Evolutionary conservation across 2,888 invertebrate genomes (phyloP), one percentile per base, ranked within the genome.

Genomic region (Gymnoscelis rufifasciata): DNA sequence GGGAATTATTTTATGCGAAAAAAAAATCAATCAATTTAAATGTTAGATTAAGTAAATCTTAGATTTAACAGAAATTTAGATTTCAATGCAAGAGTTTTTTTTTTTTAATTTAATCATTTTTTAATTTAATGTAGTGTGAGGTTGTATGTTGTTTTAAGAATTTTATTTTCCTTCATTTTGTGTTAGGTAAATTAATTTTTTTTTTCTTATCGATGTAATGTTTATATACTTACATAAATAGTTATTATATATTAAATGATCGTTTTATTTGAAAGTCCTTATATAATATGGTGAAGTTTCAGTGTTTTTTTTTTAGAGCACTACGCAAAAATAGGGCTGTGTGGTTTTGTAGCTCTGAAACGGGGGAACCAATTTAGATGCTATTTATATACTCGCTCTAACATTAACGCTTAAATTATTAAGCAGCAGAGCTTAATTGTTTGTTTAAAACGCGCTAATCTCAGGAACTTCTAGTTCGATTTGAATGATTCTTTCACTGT

Each of bases 211-310:
- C 73, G 71, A 83, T 87, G 84, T 87, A 83, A 84, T 83, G 87
- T 88, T 87, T 87, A 84, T 87, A 87, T 83, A 87, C 79, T 83
- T 87, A 86, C 80, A 84, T 87, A 86, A 83, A 88, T 88, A 88
- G 87, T 88, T 88, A 88, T 86, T 84, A 86, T 87, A 84, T 86
- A 86, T 83, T 84, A 81, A 49, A 78, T 59, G 57, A 59, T 83
- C 41, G 84, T 86, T 84, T 84, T 72, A 84, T 84, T 84, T 64
- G 19, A 19, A 19, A 19, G 19, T 19, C 19, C 3, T 19, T 19
- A n/a, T n/a, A n/a, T n/a, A n/a, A n/a, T n/a, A n/a, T n/a, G n/a
- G n/a, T n/a, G n/a, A n/a, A n/a, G n/a, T n/a, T n/a, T n/a, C n/a
- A n/a, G n/a, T n/a, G n/a, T n/a, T n/a, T n/a, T n/a, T n/a, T n/a